Evolutionary conservation across 2,888 invertebrate genomes (phyloP).

Genomic region (Oscheius sp.): DNA sequence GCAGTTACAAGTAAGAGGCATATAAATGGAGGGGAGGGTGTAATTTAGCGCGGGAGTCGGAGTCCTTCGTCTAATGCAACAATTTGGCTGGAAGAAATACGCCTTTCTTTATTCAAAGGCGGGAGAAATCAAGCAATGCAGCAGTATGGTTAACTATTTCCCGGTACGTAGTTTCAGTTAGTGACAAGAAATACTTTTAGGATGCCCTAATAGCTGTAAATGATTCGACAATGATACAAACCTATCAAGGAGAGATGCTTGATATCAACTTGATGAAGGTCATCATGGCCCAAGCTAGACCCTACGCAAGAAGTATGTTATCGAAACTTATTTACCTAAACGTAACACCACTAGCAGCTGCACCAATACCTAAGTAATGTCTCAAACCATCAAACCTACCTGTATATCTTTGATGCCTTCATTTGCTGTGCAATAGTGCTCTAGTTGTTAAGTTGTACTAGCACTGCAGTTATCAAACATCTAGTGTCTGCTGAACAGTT

Average conservation of each 20-base stretch:
- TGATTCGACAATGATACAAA: slow-evolving; percentile 1
- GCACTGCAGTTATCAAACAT: too few relatives aligned
- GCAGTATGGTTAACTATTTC: slow-evolving; percentile 11
- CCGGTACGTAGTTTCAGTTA: not conserved
- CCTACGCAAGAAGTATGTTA: slow-evolving; percentile 19
- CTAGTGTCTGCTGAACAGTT: too few relatives aligned
- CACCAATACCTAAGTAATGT: too few relatives aligned
- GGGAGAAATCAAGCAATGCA: not conserved
- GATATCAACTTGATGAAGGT: not conserved
- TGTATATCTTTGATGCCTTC: too few relatives aligned
- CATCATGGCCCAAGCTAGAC: not conserved
- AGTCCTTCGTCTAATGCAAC: slow-evolving; percentile 1
- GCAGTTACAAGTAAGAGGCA: not conserved
- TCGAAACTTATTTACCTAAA: too few relatives aligned
- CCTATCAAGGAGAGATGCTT: slow-evolving; percentile 11
- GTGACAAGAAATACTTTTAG: not conserved
- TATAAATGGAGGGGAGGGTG: not conserved
- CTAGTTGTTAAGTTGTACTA: too few relatives aligned
- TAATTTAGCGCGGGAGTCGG: not conserved
- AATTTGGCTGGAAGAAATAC: slow-evolving; percentile 16
- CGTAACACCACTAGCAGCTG: too few relatives aligned
- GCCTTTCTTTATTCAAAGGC: slow-evolving; percentile 22
- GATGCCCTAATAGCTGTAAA: not conserved
- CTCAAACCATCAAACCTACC: too few relatives aligned
- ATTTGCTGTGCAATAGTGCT: too few relatives aligned